Evolutionary conservation across 2,113 vertebrate species (phyloP).

Genomic region (Zapus hudsonius): DNA sequence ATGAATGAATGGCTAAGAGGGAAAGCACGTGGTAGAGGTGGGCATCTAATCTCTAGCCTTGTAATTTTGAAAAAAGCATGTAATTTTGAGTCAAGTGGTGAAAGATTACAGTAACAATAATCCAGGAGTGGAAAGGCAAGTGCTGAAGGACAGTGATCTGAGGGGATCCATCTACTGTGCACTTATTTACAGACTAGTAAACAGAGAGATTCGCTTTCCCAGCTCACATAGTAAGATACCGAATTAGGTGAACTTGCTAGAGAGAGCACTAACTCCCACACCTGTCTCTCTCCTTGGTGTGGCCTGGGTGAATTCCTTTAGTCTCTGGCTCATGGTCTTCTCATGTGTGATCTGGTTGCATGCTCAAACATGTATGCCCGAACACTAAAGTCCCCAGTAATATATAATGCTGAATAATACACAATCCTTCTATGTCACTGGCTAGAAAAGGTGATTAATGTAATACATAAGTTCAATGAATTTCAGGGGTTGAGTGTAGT

Average conservation of each 20-base stretch:
- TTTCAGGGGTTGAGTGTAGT: neutral
- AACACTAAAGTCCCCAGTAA: conserved; percentile 16
- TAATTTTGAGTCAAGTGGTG: neutral
- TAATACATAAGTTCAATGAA: neutral
- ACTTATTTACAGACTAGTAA: conserved; percentile 1
- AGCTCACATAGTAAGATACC: neutral
- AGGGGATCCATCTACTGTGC: neutral
- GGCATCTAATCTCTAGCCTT: neutral
- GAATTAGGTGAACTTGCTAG: neutral
- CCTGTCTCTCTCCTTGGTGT: neutral
- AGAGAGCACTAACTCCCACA: neutral
- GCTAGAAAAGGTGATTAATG: neutral
- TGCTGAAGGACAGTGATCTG: neutral
- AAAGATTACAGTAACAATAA: neutral
- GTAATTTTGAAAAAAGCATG: neutral
- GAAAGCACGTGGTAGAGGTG: neutral
- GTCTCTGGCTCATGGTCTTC: neutral
- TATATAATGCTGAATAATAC: neutral
- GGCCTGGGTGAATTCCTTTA: neutral
- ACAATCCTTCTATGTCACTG: neutral
- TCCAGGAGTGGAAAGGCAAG: neutral
- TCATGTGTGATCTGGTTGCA: neutral
- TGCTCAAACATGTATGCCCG: neutral
- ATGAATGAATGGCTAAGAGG: neutral
- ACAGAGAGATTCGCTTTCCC: neutral